Evolutionary conservation across 2,888 invertebrate species (phyloP).

Genomic region (Amphipoea lucens): DNA sequence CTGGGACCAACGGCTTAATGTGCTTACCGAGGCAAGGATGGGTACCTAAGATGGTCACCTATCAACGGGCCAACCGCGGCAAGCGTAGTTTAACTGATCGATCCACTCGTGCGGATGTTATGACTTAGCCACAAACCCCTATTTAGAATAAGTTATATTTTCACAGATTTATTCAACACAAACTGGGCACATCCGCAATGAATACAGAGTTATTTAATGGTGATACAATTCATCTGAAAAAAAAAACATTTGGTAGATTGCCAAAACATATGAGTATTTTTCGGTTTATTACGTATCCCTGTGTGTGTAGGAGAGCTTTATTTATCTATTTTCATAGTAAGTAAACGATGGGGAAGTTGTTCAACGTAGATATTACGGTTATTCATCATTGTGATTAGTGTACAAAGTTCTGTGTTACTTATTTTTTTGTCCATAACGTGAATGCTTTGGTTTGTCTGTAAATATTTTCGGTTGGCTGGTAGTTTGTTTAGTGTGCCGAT

Average conservation of each 20-base stretch:
- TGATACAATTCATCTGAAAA: conserved; percentile 47
- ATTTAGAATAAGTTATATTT: not conserved
- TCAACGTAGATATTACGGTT: conserved; percentile 28
- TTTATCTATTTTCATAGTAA: conserved; percentile 46
- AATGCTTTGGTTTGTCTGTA: not conserved
- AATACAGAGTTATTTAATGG: conserved; percentile 52
- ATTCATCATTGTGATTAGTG: conserved; percentile 47
- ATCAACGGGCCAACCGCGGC: not conserved
- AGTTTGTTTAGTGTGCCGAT: not conserved
- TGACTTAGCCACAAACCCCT: too few species aligned
- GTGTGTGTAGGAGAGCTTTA: conserved; percentile 25
- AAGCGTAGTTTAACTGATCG: not conserved
- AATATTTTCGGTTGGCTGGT: not conserved
- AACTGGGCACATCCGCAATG: conserved; percentile 49
- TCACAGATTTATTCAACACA: conserved; percentile 29
- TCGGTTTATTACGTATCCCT: conserved; percentile 37
- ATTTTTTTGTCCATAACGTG: conserved; percentile 7
- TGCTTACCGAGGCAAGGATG: not conserved
- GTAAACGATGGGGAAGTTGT: conserved; percentile 45
- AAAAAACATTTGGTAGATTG: conserved; percentile 55
- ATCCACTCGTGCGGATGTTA: not conserved
- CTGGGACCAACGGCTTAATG: not conserved
- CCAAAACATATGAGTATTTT: conserved; percentile 55
- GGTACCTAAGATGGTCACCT: too few species aligned
- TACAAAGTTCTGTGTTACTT: conserved; percentile 26